These are phyloP conservation scores for Desoria tigrina DNA, from an alignment of 2,888 invertebrate genomes.

Conservation along the genomic window DNA sequence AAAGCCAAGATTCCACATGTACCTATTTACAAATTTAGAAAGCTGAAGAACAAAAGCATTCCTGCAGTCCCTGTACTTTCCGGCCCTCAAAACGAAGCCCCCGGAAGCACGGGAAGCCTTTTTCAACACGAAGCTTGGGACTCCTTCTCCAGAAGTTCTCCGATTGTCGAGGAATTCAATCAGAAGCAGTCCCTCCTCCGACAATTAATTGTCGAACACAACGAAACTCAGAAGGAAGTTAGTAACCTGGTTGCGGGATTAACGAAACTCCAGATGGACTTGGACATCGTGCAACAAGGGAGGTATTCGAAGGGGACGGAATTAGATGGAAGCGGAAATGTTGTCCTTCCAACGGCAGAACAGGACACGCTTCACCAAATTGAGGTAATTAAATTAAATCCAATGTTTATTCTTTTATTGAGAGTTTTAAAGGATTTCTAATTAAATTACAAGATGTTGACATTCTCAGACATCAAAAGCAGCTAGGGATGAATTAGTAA, in stretches of 20 bases:
- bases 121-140: slow-evolving; percentile 2
- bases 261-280: neutral
- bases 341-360: neutral
- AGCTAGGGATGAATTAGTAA: neutral
- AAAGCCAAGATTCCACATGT: too few species aligned
- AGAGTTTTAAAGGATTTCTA: neutral
- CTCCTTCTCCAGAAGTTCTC: neutral
- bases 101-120: too few species aligned
- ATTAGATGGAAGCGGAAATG: neutral
- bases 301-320: neutral
- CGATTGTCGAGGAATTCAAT: too few species aligned
- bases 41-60: too few species aligned
- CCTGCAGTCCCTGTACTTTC: too few species aligned
- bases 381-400: neutral
- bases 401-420: too few species aligned
- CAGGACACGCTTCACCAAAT: neutral
- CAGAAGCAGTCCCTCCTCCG: neutral
- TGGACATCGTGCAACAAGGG: slow-evolving; percentile 8
- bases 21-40: too few species aligned
- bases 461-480: neutral
- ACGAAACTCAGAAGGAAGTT: slow-evolving; percentile 6
- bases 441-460: too few species aligned
- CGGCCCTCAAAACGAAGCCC: too few species aligned
- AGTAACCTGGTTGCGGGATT: neutral
- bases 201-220: neutral